Evolutionary conservation across 2,888 invertebrate genomes (phyloP), one percentile per base, ranked within the genome.

Genomic region (Lobophora halterata): DNA sequence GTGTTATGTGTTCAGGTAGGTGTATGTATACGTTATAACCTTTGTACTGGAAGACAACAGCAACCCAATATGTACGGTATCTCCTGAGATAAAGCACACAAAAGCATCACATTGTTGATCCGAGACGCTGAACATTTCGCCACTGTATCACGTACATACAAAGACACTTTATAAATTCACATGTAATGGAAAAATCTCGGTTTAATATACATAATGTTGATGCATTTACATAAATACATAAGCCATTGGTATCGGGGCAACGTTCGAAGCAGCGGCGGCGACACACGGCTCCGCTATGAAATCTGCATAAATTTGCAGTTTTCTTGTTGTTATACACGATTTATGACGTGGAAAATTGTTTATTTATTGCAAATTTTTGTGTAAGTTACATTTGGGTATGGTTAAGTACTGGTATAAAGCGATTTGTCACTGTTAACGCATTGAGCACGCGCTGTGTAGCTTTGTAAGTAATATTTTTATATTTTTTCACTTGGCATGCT

Each of bases 281-380:
- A 67, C 69, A 69, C 69, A 64, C 69, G 62, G 69, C 61, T 50
- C 52, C 57, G 68, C 68, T 58, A 67, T 69, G 66, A 79, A 78
- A 80, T 80, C 76, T 80, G 76, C 80, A 82, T 82, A 75, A 72
- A 79, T 80, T 79, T 80, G 76, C 79, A 80, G 77, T 82, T 79
- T 75, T 73, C 77, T 75, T 78, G 75, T 71, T 79, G 74, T 75
- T 76, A 69, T 63, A 68, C 64, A 55, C 63, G 59, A 74, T 76
- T 74, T 78, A 81, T 71, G 65, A 65, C 55, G 66, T 68, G 73
- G 71, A 78, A 79, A 80, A 79, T 79, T 77, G 69, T 69, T 78
- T 77, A 76, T 80, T 79, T 79, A 79, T 76, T 63, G 57, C 53
- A 56, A 55, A 65, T 61, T 70, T 71, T 69, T 57, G 59, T 60